Conservation (phyloP, 2,113 vertebrate species). For the Mormyrus lacerda region DNA sequence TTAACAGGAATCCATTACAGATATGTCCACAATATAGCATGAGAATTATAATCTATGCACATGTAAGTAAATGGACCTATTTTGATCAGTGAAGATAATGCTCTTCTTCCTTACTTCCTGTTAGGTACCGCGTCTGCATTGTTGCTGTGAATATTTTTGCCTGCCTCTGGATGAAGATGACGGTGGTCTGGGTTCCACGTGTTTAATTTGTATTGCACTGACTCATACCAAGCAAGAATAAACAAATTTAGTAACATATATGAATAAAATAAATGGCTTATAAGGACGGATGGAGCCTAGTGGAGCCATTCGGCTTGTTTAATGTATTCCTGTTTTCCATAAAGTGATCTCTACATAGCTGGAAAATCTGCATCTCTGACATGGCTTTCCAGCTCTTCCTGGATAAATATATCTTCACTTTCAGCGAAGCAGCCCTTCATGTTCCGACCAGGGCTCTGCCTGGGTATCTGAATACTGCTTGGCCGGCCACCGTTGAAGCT, state of each 20-base stretch:
- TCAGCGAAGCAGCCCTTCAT: background rate
- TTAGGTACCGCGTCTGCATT: background rate
- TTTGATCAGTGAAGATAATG: background rate
- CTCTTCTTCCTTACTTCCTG: background rate
- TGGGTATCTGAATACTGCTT: constrained; percentile 7
- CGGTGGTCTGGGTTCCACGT: background rate
- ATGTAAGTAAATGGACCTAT: background rate
- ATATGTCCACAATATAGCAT: background rate
- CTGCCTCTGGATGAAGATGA: background rate
- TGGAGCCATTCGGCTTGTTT: constrained; percentile 25
- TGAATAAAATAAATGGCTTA: background rate
- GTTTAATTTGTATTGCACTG: background rate
- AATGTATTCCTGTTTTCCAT: constrained; percentile 46
- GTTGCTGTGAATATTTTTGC: background rate
- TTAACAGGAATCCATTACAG: background rate
- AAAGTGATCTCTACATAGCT: constrained; percentile 17
- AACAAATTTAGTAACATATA: background rate
- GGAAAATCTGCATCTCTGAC: constrained; percentile 22
- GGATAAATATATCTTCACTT: constrained; percentile 34
- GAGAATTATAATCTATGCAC: background rate
- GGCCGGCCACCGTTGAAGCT: background rate
- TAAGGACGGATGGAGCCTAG: background rate
- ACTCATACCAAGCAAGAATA: background rate
- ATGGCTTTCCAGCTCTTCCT: constrained; percentile 36
- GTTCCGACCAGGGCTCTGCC: constrained; percentile 45